These are phyloP conservation scores for Lepidotrigona ventralis DNA, from an alignment of 1,140 invertebrate species.

Conservation along the genomic window DNA sequence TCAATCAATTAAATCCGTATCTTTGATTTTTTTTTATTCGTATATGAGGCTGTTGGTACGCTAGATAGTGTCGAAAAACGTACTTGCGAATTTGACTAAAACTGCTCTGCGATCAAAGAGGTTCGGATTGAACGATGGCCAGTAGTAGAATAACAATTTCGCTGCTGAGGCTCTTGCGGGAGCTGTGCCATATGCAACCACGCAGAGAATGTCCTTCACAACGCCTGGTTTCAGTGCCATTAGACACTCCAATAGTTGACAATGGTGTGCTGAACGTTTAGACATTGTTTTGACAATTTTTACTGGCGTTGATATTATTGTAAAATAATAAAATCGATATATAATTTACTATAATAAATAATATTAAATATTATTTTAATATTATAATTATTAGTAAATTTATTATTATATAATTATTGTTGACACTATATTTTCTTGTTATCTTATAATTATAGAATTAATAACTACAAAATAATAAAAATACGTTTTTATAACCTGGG, in stretches of 20 bases:
- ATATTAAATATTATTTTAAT: too few species aligned
- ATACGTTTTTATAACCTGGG: constrained; percentile 82
- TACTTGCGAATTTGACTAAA: constrained; percentile 94
- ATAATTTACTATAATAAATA: too few species aligned
- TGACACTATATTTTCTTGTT: too few species aligned
- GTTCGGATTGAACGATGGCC: constrained; percentile 98
- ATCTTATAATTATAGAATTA: too few species aligned
- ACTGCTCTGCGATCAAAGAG: constrained; percentile 94
- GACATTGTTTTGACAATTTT: not conserved
- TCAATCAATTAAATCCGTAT: constrained; percentile 16
- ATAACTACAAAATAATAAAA: too few species aligned
- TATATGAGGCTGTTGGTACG: too few species aligned
- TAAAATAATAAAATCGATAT: too few species aligned
- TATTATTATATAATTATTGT: too few species aligned
- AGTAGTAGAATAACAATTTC: constrained; percentile 98
- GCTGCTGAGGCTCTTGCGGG: constrained; percentile 94
- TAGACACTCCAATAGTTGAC: constrained; percentile 95
- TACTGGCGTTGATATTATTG: not conserved
- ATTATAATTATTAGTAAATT: too few species aligned
- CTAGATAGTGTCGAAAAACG: constrained; percentile 56
- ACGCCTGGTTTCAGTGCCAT: constrained; percentile 95
- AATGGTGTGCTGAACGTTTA: constrained; percentile 89
- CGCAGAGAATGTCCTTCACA: constrained; percentile 95
- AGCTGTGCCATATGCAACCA: constrained; percentile 97
- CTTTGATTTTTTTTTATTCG: too few species aligned